phyloP scores from a whole-genome alignment of 2,888 invertebrate species.

The Julus scandinavius region DNA sequence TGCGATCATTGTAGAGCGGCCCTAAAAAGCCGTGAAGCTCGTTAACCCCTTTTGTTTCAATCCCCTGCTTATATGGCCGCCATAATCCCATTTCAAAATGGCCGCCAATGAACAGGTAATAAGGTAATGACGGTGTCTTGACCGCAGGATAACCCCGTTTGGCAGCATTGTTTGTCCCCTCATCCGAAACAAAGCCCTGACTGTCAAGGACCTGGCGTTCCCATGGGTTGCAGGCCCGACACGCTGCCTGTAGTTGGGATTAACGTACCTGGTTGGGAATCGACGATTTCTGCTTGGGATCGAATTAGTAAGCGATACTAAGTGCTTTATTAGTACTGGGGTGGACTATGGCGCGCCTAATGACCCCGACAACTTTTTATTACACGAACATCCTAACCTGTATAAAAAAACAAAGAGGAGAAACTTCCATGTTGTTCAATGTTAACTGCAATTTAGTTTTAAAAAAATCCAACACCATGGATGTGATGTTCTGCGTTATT shows the following conservation, averaged over 20 bases:
- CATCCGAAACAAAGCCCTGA: neutral
- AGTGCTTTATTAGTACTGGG: neutral
- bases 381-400: neutral
- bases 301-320: conserved; percentile 29
- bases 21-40: conserved; percentile 32
- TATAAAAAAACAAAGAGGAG: neutral
- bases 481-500: too few relatives aligned
- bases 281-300: neutral
- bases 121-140: conserved; percentile 14
- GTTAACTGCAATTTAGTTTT: too few relatives aligned
- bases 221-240: neutral
- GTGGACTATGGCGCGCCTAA: neutral
- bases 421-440: too few relatives aligned
- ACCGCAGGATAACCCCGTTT: conserved; percentile 34
- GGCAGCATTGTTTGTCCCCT: neutral
- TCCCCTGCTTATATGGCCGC: conserved; percentile 4
- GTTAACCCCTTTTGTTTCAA: conserved; percentile 30
- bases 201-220: conserved; percentile 1
- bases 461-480: too few relatives aligned
- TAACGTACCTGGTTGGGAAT: neutral
- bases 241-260: neutral
- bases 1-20: neutral
- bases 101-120: conserved; percentile 34
- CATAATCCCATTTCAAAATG: neutral
- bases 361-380: neutral